These are phyloP conservation scores for Dufourea novaeangliae DNA, from an alignment of 1,140 invertebrate genomes.

Conservation along the genomic window DNA sequence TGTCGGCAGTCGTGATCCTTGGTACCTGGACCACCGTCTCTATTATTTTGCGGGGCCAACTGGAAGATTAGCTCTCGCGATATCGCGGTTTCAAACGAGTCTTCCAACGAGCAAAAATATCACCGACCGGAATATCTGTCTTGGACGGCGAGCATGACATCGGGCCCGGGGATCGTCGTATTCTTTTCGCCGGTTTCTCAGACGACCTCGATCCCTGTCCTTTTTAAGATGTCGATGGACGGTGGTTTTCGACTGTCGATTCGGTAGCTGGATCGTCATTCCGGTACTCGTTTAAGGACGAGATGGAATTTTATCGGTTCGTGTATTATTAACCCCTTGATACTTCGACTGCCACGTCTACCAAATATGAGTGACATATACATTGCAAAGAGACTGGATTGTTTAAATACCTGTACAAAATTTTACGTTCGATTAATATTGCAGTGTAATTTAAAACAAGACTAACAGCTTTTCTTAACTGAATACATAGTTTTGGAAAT, in stretches of 20 bases:
- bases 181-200: not conserved
- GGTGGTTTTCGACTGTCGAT: not conserved
- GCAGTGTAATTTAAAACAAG: too few species aligned
- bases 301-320: too few species aligned
- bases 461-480: too few species aligned
- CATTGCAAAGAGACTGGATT: too few species aligned
- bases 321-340: too few species aligned
- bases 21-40: constrained; percentile 33
- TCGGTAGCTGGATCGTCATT: not conserved
- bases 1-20: constrained; percentile 47
- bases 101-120: not conserved
- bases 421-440: too few species aligned
- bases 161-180: not conserved
- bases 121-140: constrained; percentile 3
- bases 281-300: too few species aligned
- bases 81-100: constrained; percentile 5
- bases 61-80: constrained; percentile 56
- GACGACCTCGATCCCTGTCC: not conserved
- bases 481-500: too few species aligned
- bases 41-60: constrained; percentile 34
- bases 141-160: constrained; percentile 32
- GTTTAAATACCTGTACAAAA: too few species aligned
- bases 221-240: not conserved
- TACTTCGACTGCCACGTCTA: too few species aligned
- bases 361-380: too few species aligned